phyloP scores from a whole-genome alignment of 2,113 vertebrate species.

The Saguinus imperator region DNA sequence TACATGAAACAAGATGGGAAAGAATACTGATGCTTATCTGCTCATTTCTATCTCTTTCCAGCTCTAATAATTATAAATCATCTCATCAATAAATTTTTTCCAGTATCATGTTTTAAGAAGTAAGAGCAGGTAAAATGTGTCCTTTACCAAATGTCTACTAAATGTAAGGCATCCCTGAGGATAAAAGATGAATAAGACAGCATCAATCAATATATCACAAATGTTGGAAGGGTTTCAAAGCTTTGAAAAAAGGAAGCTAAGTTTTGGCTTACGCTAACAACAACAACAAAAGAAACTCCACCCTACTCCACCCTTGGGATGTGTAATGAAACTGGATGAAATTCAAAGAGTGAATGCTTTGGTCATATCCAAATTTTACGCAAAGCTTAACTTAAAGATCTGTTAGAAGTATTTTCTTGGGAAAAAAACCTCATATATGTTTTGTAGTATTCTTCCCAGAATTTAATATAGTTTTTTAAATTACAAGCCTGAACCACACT shows the following conservation, averaged over 20 bases:
- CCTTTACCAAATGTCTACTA: neutral
- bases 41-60: neutral
- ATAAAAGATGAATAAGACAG: slow-evolving; percentile 1
- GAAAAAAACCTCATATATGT: neutral
- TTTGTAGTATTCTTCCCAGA: neutral
- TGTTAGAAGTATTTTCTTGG: neutral
- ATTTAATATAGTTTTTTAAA: neutral
- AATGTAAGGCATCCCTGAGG: neutral
- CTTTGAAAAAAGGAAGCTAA: slow-evolving; percentile 62
- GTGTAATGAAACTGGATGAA: slow-evolving; percentile 69
- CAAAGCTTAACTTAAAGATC: slow-evolving; percentile 45
- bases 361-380: slow-evolving; percentile 53
- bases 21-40: neutral
- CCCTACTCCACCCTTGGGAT: slow-evolving; percentile 56
- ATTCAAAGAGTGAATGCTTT: slow-evolving; percentile 58
- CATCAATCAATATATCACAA: slow-evolving; percentile 35
- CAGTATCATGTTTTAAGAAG: slow-evolving; percentile 8
- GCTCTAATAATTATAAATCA: neutral
- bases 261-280: slow-evolving; percentile 60
- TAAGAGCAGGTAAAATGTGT: neutral
- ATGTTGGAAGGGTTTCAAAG: slow-evolving; percentile 65
- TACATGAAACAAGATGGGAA: neutral
- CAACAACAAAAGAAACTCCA: slow-evolving; percentile 70
- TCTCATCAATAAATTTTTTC: neutral
- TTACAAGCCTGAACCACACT: neutral